phyloP scores from a whole-genome alignment of 92 coral and sea anemone genomes.

The Actinernus sp. region DNA sequence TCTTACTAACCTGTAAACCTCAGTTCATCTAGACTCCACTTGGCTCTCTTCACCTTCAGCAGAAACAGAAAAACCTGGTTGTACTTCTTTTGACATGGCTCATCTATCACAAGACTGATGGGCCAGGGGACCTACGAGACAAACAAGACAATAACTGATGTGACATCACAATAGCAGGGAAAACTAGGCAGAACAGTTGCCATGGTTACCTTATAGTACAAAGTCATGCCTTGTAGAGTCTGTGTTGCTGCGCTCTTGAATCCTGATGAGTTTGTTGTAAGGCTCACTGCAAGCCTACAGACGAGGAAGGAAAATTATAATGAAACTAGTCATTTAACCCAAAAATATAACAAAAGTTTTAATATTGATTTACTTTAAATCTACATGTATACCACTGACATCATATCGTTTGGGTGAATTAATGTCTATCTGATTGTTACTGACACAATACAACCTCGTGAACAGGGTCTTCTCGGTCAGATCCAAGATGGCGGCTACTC shows the following conservation, averaged over 20 bases:
- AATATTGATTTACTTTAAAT: too few relatives aligned
- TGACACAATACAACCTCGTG: too few relatives aligned
- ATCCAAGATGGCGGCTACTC: too few relatives aligned
- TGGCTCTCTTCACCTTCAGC: constrained; percentile 88
- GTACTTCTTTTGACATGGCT: constrained; percentile 88
- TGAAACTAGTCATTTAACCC: too few relatives aligned
- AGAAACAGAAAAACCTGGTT: constrained; percentile 92
- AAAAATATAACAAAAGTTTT: too few relatives aligned
- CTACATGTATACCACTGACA: too few relatives aligned
- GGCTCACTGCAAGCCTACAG: constrained; percentile 78
- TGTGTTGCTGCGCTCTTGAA: constrained; percentile 39
- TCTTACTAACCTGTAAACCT: constrained; percentile 78
- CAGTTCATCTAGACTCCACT: constrained; percentile 93
- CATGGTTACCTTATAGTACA: constrained; percentile 80
- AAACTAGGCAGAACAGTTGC: neutral
- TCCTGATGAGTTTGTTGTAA: constrained; percentile 46
- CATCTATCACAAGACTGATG: constrained; percentile 85
- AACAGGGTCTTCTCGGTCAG: too few relatives aligned
- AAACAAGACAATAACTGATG: too few relatives aligned
- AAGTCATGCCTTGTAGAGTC: constrained; percentile 71
- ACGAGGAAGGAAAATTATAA: too few relatives aligned
- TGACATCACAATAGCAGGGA: neutral
- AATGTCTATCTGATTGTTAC: too few relatives aligned
- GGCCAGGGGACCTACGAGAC: constrained; percentile 95
- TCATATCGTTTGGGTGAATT: too few relatives aligned